These are phyloP conservation scores for Mythimna lalbum DNA, from an alignment of 2,888 invertebrate genomes.

Conservation along the genomic window DNA sequence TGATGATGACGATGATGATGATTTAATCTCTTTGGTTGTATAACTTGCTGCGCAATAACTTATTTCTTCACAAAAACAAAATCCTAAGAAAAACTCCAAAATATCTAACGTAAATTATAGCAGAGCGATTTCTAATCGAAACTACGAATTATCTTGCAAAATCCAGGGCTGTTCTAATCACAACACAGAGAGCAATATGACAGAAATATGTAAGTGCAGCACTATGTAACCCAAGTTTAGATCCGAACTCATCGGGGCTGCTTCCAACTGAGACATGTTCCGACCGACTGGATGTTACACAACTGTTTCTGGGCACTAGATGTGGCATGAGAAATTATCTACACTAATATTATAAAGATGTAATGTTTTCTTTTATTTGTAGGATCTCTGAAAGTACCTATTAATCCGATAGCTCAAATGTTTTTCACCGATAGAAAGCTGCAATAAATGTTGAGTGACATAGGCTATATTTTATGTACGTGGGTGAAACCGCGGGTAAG, in stretches of 20 bases:
- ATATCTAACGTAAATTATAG: neutral
- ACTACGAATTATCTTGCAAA: neutral
- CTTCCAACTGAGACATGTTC: constrained; percentile 67
- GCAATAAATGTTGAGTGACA: no score
- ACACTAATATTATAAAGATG: no score
- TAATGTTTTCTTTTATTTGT: no score
- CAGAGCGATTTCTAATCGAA: neutral
- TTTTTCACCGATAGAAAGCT: no score
- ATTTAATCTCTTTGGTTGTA: no score
- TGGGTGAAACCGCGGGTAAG: no score
- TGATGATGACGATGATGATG: no score
- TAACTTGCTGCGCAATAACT: no score
- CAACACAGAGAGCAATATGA: constrained; percentile 29
- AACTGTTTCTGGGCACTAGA: constrained; percentile 40
- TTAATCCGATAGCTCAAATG: no score
- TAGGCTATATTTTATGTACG: no score
- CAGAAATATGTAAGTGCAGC: constrained; percentile 56
- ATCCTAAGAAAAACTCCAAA: neutral
- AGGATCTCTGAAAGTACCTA: no score
- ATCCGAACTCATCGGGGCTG: constrained; percentile 71
- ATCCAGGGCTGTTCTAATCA: neutral
- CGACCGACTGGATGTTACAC: constrained; percentile 17
- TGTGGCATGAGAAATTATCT: constrained; percentile 23
- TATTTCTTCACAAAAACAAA: neutral
- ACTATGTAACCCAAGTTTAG: constrained; percentile 63